A percentile compares a stretch with the other conserved stretches of the same genome.
phyloP scores from a whole-genome alignment of 2,113 vertebrate genomes.

The rat (Rattus norvegicus) region GRCr8 NC_086020.1:75161501-75162000 shows the following conservation, averaged over 20 bases:
- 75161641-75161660: not conserved
- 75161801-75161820: too few relatives aligned
- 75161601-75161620: too few relatives aligned
- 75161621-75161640: not conserved
- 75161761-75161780: too few relatives aligned
- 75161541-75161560: too few relatives aligned
- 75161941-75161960: not conserved
- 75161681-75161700: not conserved
- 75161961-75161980: not conserved
- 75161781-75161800: too few relatives aligned
- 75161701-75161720: not conserved
- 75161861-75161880: not conserved
- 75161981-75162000: not conserved
- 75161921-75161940: not conserved
- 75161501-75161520: not conserved
- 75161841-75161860: not conserved
- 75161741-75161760: too few relatives aligned
- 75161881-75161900: not conserved
- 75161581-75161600: not conserved
- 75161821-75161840: too few relatives aligned
- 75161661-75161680: not conserved
- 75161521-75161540: too few relatives aligned
- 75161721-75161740: not conserved
- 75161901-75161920: not conserved
- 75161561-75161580: not conserved